Base-by-base conservation (phyloP, 2,888 invertebrate species). In the Neoaliturus tenellus region DNA sequence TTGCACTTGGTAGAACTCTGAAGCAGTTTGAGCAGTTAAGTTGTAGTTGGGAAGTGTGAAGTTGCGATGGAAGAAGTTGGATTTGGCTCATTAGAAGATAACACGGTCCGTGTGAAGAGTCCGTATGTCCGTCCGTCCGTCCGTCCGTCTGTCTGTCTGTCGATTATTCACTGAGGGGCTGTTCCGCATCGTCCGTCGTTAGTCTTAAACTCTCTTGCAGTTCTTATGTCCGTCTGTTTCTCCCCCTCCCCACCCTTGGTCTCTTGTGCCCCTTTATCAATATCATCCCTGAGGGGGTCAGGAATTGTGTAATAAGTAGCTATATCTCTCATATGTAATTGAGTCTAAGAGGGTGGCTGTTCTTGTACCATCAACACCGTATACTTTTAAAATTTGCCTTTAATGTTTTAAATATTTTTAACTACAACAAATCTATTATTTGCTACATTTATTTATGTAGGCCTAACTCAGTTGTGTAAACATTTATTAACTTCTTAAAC, bases 41-140 rank as follows among this genome's bases (percentile, higher is more conserved):
- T 48, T 14, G 55, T 55, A 25, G 23, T 55, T 23, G 55, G 55
- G 31, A 62, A 62, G 62, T 62, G 62, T 28, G 62, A 62, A 62
- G 28, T 62, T 62, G 62, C 55, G 62, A 62, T 62, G 62, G 62
- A 71, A 20, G 39, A 71, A 71, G 71, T 71, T 71, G 71, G 41
- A 39, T 41, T 78, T n/a, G 28, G 75, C 81, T 84, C 84, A 84
- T 84, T 82, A 84, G 81, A 33, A 78, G 84, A 84, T 84, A 84
- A 75, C 81, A 51, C 48, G 62, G n/a, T 28, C 62, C 62, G 84
- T 84, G 84, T 67, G 83, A 80, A 67, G 80, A 83, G 73, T 75
- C 73, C 71, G 82, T 82, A 44, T 73, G 83, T 55, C 71, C 39
- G 62, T 75, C 58, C 33, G 48, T 20, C 81, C n/a, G 82, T 82